Evolutionary conservation across 2,113 vertebrate species (phyloP).

Genomic region (Gallinago undulata): DNA sequence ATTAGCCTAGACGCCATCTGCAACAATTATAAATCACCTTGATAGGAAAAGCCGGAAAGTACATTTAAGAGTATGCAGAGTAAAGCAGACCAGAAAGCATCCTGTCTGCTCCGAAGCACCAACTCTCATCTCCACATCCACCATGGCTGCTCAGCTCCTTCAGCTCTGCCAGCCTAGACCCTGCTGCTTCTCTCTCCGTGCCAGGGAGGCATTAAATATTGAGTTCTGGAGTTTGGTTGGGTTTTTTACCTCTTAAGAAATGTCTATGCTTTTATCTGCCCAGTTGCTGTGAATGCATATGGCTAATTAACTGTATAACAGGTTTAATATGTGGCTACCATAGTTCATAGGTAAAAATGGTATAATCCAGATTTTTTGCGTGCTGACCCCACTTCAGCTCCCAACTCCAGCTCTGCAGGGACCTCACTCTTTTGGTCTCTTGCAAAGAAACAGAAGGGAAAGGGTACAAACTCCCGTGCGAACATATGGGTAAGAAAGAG

Average conservation of each 20-base stretch:
- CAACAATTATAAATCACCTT: constrained; percentile 41
- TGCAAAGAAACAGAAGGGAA: not conserved
- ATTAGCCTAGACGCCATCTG: not conserved
- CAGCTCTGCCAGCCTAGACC: not conserved
- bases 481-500: not conserved
- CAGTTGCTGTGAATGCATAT: not conserved
- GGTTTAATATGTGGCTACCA: not conserved
- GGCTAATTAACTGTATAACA: not conserved
- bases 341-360: not conserved
- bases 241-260: not conserved
- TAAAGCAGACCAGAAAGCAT: not conserved
- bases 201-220: not conserved
- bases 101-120: not conserved
- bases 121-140: not conserved
- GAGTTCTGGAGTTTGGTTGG: not conserved
- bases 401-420: not conserved
- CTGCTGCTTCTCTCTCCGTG: not conserved
- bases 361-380: not conserved
- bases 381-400: not conserved
- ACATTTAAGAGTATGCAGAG: not conserved
- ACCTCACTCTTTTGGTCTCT: not conserved
- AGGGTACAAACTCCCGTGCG: accelerated
- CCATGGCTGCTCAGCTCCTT: not conserved
- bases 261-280: not conserved
- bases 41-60: not conserved